Evolutionary conservation across 2,113 vertebrate species (phyloP), one percentile per base, ranked within the genome.

Genomic region (Dasyprocta punctata): DNA sequence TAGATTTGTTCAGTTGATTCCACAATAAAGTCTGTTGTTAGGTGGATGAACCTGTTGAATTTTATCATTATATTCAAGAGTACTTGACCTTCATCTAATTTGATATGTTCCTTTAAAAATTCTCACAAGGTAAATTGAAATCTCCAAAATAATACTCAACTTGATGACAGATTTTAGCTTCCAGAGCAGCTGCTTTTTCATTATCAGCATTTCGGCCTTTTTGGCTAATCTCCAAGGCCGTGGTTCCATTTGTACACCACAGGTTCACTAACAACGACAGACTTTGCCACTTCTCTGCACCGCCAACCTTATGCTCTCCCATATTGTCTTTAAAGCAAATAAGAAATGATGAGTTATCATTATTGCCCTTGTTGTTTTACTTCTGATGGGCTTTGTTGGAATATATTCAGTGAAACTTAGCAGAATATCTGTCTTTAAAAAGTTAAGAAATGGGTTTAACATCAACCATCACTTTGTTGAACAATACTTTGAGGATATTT

Each of bases 301-400:
- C 7, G 3, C 67, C 67, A 7, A n/a, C 7, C 6, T 7, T 19
- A 7, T 69, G 65, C 16, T 16, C 16, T 69, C 65, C 38, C 12
- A 1, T 86, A 26, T 3, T 73, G 60, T 85, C 30, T 71, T 95
- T 91, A 97, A 63, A 54, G 30, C 17, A 87, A 67, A 73, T 90
- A 86, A 89, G 84, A 90, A 67, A 41, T 92, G 63, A 63, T 97
- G 7, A 61, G 60, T 83, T 84, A 49, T 63, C 30, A 60, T 65
- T 89, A 75, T 56, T 12, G 71, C 10, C 24, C 77, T 94, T 88
- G 47, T 56, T 52, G 54, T 52, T 54, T 87, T 80, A 73, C 67
- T 83, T 61, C 36, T 49, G 92, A 80, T 41, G 71, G 52, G 19
- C 9, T 96, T 83, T 47, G 12, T 82, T 86, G 49, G 44, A 17